Base-by-base conservation (phyloP, 2,797 vertebrate genomes). In the Uromys caudimaculatus region DNA sequence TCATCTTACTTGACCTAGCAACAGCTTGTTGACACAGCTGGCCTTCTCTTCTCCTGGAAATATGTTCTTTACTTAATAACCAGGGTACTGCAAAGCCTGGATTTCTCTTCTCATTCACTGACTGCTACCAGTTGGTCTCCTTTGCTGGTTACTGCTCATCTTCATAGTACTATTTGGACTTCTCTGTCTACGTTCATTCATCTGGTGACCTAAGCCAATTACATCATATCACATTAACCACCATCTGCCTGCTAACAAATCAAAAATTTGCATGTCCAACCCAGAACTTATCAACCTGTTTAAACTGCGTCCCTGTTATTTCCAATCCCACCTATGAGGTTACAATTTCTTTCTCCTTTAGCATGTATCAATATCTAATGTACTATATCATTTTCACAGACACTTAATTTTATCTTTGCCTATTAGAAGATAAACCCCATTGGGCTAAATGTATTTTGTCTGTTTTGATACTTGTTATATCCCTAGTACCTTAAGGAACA, bases 1-100 rank as follows among this genome's bases (percentile, higher is more conserved):
- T 95, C 24, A 41, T 89, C 29, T 85, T 89, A 73, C 47, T 76
- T 52, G 47, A 86, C 52, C 67, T 88, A 71, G 64, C n/a, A 76
- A 87, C n/a, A 87, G 47, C 60, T 92, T 94, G 17, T 73, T 75
- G 29, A 86, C 54, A 91, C 47, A 92, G 19, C 32, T 62, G 38
- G 71, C 16, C 77, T 90, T 64, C n/a, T 11, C n/a, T 78, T 69
- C 14, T 90, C 75, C 27, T 62, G 38, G 41, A 83, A 82, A 87
- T 64, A 64, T 21, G 35, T 89, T 93, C 77, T 88, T 90, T 16
- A 69, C 47, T 75, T 62, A 92, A 89, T 38, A 73, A 41, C 87
- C n/a, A 87, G 60, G 58, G 24, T 24, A 60, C 54, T 44, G 1
- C 12, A 75, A 78, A 83, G 4, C 58, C 41, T 56, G 54, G 44